Base-by-base conservation (phyloP, 1,140 invertebrate genomes). In the Halesus radiatus region DNA sequence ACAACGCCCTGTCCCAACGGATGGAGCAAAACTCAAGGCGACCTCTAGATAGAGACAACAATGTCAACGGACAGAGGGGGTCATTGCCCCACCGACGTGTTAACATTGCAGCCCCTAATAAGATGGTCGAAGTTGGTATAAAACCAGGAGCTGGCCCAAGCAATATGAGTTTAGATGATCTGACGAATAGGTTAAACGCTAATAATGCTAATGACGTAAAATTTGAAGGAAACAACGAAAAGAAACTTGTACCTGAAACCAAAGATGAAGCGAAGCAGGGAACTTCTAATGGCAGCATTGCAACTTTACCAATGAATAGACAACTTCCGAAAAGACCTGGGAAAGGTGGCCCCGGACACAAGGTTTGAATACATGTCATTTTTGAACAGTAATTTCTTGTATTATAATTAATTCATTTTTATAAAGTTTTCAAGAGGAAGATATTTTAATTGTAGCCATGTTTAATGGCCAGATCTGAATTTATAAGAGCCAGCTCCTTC, bases 31-130 rank as follows among this genome's bases (percentile, higher is more conserved):
- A 88, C 81, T 83, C 89, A 83, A 86, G 88, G 77, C 87, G 88
- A 66, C 86, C 88, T 32, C 82, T 92, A 54, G 92, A 94, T 85
- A 89, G 89, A 85, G 94, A 94, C 86, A 92, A 93, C 81, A 94
- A 95, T 86, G 92, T 94, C 4, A 94, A 95, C 88, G 94, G 94
- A 15, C 90, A 91, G 66, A 89, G 92, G 85, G 94, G 94, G 32
- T 88, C 89, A 3, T 89, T 94, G 20, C 89, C 90, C 23, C 86
- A 88, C 64, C 58, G 80, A n/a, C 26, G 78, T 22, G 62, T 29
- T 75, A 73, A 79, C 64, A 73, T 76, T 60, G 84, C 80, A 64
- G 84, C 45, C 84, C 64, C 64, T 45, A 86, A 84, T 85, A 87
- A 78, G 86, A 66, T 37, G 58, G 75, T 74, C 29, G 75, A 72